These are phyloP conservation scores for Sebastes steindachneri DNA, from an alignment of 2,797 vertebrate species.

Conservation along the genomic window DNA sequence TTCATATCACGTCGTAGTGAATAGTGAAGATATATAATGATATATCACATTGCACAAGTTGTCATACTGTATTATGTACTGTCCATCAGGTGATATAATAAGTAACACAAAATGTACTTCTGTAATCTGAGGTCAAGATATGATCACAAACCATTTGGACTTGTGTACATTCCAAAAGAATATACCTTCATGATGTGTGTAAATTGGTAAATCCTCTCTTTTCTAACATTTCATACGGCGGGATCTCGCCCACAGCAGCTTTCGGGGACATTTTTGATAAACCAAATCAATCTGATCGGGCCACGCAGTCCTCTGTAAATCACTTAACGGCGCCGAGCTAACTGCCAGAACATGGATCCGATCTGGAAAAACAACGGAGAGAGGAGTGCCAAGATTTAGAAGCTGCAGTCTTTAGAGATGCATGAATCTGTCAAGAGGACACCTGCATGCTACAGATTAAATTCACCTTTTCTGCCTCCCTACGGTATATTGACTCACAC, in stretches of 20 bases:
- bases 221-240: conserved; percentile 1
- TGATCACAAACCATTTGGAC: conserved; percentile 57
- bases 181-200: conserved; percentile 42
- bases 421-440: conserved; percentile 51
- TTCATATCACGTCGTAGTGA: conserved; percentile 74
- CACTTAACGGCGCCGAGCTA: conserved; percentile 36
- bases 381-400: conserved; percentile 32
- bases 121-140: conserved; percentile 68
- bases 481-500: not conserved
- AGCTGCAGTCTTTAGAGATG: conserved; percentile 42
- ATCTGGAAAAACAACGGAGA: conserved; percentile 34
- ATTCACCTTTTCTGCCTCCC: conserved; percentile 22
- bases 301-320: conserved; percentile 42
- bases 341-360: conserved; percentile 58
- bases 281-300: conserved; percentile 63
- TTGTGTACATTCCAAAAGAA: conserved; percentile 73
- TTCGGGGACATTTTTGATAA: conserved; percentile 39
- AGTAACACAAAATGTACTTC: conserved; percentile 66
- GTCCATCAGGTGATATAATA: conserved; percentile 66
- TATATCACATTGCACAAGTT: conserved; percentile 80
- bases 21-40: conserved; percentile 76
- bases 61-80: conserved; percentile 76
- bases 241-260: conserved; percentile 37
- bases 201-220: conserved; percentile 13
- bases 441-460: conserved; percentile 57